Evolutionary conservation across 37 sponge, comb jelly and placozoan species (phyloP), one percentile per base, ranked within the genome.

Genomic region (Diacarnus erythraeanus): DNA sequence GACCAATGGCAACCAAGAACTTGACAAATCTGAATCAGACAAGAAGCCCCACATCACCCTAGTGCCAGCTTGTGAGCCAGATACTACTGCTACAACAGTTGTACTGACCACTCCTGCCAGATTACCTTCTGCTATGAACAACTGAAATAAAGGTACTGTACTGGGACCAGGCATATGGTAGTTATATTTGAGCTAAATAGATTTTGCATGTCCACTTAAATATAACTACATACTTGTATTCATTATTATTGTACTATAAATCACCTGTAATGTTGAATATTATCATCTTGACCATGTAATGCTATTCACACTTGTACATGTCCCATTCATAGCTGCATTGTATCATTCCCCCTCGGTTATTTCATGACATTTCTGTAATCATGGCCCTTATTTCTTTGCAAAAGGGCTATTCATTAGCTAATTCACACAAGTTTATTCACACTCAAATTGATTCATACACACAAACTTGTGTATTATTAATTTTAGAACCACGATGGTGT

Each of bases 81-180:
- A 60, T 25, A 27, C 77, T 21, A 59, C 77, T 25, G 64, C 77
- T 41, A 76, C 77, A n/a, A 60, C 63, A 8, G 59, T 59, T 2
- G 77, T 76, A 8, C 38, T 76, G 9, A 76, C 77, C n/a, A 76
- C 77, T 25, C 77, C 77, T 1, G 64, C 35, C 0, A 36, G 34
- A 8, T 38, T 6, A 37, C 12, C 37, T 33, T 15, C 51, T 47
- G 51, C 12, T 47, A 47, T 47, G 51, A 12, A 6, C 51, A 47
- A 47, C 51, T 47, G 51, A 47, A 47, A n/a, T n/a, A n/a, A n/a
- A n/a, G n/a, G n/a, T n/a, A n/a, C n/a, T n/a, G n/a, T n/a, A n/a
- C 12, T 47, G 51, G 51, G 12, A 47, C 10, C 6, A 47, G 12
- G 12, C 6, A 47, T 47, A 47, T 12, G 12, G 51, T 47, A 47